Percentiles rank a stretch among this genome's conserved stretches.
These are phyloP conservation scores for Bellardia bayeri DNA, from an alignment of 2,888 invertebrate genomes.

Conservation along the genomic window DNA sequence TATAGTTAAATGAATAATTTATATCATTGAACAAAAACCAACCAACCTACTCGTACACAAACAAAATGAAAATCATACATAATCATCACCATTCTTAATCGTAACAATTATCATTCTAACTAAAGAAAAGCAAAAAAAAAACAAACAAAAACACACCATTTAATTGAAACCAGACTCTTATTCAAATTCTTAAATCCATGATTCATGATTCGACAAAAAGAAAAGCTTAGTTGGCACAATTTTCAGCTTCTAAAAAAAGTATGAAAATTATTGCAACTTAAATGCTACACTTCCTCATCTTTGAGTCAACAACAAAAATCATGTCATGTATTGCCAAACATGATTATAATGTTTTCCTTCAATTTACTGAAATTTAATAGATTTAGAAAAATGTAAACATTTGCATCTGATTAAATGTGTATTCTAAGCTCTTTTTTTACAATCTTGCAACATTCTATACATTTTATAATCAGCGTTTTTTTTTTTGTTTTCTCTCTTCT, in stretches of 20 bases:
- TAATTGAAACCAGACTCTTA: slow-evolving; percentile 30
- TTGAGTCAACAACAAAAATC: background rate
- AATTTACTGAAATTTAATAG: background rate
- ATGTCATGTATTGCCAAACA: background rate
- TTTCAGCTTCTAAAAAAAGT: background rate
- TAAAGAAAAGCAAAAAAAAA: background rate
- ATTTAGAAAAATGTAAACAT: slow-evolving; percentile 9
- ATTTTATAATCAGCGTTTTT: background rate
- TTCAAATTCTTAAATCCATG: background rate
- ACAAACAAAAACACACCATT: background rate
- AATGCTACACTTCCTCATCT: background rate
- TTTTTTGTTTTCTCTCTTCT: background rate
- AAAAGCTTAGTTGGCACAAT: background rate
- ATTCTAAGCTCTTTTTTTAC: slow-evolving; percentile 5
- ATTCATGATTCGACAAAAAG: slow-evolving; percentile 1
- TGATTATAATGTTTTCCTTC: background rate
- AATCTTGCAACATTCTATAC: background rate
- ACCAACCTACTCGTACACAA: background rate
- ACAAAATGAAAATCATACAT: slow-evolving; percentile 62
- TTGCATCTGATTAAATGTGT: slow-evolving; percentile 26
- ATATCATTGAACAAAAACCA: slow-evolving; percentile 33
- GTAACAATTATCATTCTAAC: slow-evolving; percentile 12
- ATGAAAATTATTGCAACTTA: background rate
- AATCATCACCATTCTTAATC: slow-evolving; percentile 51
- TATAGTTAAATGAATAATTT: slow-evolving; percentile 47